A percentile compares a stretch with the other conserved stretches of the same genome.
Evolutionary conservation across 2,113 vertebrate genomes (phyloP).

Genomic region (Rhinoptilus africanus): DNA sequence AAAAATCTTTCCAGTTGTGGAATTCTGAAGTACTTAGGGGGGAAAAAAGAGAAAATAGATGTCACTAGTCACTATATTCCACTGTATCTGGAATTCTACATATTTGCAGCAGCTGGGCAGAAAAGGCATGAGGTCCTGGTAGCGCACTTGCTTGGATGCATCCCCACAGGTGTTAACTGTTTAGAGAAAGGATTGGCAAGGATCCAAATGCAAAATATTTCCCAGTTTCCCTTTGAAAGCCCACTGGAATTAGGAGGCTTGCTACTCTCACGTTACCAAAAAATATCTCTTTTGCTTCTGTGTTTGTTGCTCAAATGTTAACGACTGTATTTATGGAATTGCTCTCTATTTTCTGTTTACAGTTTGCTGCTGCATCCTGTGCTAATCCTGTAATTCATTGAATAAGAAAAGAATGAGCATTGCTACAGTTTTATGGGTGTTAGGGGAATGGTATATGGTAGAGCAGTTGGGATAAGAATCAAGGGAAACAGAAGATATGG

Average conservation of each 20-base stretch:
- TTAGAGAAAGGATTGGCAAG: not conserved
- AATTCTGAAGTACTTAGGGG: not conserved
- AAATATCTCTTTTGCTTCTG: not conserved
- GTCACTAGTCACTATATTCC: not conserved
- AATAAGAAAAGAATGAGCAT: not conserved
- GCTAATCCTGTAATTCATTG: constrained; percentile 36
- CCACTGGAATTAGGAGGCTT: not conserved
- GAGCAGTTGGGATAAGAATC: not conserved
- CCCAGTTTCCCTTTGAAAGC: not conserved
- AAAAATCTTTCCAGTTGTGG: not conserved
- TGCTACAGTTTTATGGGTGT: not conserved
- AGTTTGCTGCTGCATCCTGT: constrained; percentile 21
- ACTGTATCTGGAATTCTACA: not conserved
- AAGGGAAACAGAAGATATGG: not conserved
- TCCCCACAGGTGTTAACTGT: not conserved
- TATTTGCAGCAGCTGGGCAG: not conserved
- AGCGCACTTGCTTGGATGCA: not conserved
- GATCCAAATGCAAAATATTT: not conserved
- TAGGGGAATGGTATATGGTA: not conserved
- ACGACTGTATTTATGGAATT: not conserved
- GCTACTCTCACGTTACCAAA: not conserved
- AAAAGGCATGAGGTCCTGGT: not conserved
- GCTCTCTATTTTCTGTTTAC: constrained; percentile 24
- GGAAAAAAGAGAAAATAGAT: not conserved
- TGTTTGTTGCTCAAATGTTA: not conserved